phyloP scores from a whole-genome alignment of 2,888 invertebrate genomes.

The Seladonia tumulorum region DNA sequence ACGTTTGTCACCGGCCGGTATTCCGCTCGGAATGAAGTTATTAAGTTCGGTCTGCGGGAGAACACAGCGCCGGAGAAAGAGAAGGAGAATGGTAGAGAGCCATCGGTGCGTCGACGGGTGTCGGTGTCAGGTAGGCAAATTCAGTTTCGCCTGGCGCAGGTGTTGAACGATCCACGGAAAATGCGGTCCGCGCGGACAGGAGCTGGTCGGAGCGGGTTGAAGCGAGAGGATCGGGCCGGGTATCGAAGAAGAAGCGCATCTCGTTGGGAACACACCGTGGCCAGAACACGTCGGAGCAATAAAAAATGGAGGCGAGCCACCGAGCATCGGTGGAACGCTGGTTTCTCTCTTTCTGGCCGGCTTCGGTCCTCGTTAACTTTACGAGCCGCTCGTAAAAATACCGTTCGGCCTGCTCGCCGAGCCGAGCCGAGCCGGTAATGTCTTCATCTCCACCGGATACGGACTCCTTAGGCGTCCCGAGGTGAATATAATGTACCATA shows the following conservation, averaged over 20 bases:
- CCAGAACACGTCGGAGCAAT: slow-evolving; percentile 45
- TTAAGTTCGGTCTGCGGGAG: not conserved
- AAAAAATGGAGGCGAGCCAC: slow-evolving; percentile 69
- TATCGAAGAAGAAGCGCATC: slow-evolving; percentile 19
- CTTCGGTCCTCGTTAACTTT: slow-evolving; percentile 82
- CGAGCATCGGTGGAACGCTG: slow-evolving; percentile 67
- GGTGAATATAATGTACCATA: slow-evolving; percentile 83
- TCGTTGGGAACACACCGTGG: not conserved
- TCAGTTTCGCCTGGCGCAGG: slow-evolving; percentile 32
- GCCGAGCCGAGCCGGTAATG: slow-evolving; percentile 77
- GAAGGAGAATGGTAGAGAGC: not conserved
- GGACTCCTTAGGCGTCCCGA: slow-evolving; percentile 76
- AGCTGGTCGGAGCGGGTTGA: slow-evolving; percentile 18
- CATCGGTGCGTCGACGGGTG: not conserved
- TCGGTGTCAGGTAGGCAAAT: slow-evolving; percentile 4
- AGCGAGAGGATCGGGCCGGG: slow-evolving; percentile 38
- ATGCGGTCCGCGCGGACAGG: slow-evolving; percentile 33
- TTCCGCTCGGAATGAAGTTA: slow-evolving; percentile 7
- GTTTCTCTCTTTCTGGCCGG: slow-evolving; percentile 67
- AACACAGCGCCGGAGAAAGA: not conserved
- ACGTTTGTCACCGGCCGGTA: slow-evolving; percentile 9
- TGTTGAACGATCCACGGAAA: slow-evolving; percentile 43
- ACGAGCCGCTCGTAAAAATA: slow-evolving; percentile 84
- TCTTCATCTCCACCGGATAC: slow-evolving; percentile 81
- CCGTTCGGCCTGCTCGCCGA: slow-evolving; percentile 76